Base-by-base conservation (phyloP, 2,113 vertebrate species). In the Anser cygnoides region DNA sequence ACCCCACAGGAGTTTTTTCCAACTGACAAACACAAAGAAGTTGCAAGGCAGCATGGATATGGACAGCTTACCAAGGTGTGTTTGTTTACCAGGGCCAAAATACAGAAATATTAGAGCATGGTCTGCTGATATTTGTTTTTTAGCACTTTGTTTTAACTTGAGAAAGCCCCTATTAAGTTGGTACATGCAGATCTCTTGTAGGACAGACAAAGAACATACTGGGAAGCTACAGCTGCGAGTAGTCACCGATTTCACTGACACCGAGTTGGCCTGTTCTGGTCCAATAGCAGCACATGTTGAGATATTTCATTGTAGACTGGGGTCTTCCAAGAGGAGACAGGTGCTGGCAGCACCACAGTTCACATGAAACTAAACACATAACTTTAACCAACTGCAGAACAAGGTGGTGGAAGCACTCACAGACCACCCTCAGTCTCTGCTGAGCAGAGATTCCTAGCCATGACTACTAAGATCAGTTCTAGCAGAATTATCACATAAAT, bases 41-140 rank as follows among this genome's bases (percentile, higher is more conserved):
- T 97, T 18, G 97, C 98, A 52, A 99, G 98, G 98, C 98, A 98
- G 35, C 98, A 98, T 50, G 98, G 98, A 78, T 98, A 98, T 14
- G 98, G 98, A 59, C 98, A 99, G 68, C 98, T 99, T 84, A 99
- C 98, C 9, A 98, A 98, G 98, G 98, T 99, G 63, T 3, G 92
- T 87, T 74, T 62, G 6, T 58, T 84, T 89, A 77, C 37, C 50
- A 50, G 26, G 17, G 9, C 26, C 44, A 35, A 75, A 19, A 62
- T 31, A 52, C 15, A 35, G 54, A 74, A 61, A 35, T 54, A 59
- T 1, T 13, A 13, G 20, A 57, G 57, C 4, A 65, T 4, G 3
- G 16, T 16, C 20, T 62, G 13, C 23, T 62, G 37, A 50, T 59
- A 52, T 10, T 31, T 61, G 23, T 0, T 2, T 18, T 37, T 21